Percentiles rank a stretch among this genome's conserved stretches.
Evolutionary conservation across 2,797 vertebrate species (phyloP).

Genomic region (Sorex maritimensis): DNA sequence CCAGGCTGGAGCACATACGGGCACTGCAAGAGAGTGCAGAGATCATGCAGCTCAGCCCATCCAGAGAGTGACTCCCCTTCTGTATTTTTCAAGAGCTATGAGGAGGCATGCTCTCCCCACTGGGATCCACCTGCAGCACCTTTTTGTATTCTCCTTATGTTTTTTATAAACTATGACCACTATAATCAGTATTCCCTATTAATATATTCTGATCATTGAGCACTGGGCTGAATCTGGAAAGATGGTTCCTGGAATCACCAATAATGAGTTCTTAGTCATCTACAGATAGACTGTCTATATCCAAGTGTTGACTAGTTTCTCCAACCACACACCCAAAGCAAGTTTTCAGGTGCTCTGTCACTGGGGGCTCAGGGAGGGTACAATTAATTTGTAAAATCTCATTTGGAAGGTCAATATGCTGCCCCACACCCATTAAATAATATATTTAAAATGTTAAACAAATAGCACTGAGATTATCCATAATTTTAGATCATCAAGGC

Average conservation of each 20-base stretch:
- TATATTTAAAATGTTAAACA: slow-evolving; percentile 77
- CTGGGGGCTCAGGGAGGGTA: slow-evolving; percentile 52
- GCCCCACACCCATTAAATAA: slow-evolving; percentile 74
- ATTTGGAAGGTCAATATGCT: slow-evolving; percentile 77
- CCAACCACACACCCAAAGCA: slow-evolving; percentile 9
- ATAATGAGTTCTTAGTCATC: slow-evolving; percentile 21
- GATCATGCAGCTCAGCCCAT: no score
- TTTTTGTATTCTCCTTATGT: slow-evolving; percentile 22
- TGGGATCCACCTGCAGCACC: slow-evolving; percentile 36
- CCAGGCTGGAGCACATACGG: background rate
- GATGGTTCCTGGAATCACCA: slow-evolving; percentile 50
- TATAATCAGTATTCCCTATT: slow-evolving; percentile 52
- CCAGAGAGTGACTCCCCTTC: background rate
- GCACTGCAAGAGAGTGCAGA: background rate
- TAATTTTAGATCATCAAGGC: slow-evolving; percentile 66
- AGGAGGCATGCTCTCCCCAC: background rate
- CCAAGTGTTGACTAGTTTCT: slow-evolving; percentile 49
- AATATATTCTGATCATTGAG: slow-evolving; percentile 31
- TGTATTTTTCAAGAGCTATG: background rate
- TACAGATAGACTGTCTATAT: background rate
- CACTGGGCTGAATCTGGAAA: slow-evolving; percentile 12
- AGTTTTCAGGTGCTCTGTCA: slow-evolving; percentile 52
- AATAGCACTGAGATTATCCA: slow-evolving; percentile 66
- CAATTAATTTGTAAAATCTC: slow-evolving; percentile 79
- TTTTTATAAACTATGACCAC: slow-evolving; percentile 52